These are phyloP conservation scores for Aphelocoma californica DNA, from an alignment of 2,797 vertebrate species.

Conservation along the genomic window DNA sequence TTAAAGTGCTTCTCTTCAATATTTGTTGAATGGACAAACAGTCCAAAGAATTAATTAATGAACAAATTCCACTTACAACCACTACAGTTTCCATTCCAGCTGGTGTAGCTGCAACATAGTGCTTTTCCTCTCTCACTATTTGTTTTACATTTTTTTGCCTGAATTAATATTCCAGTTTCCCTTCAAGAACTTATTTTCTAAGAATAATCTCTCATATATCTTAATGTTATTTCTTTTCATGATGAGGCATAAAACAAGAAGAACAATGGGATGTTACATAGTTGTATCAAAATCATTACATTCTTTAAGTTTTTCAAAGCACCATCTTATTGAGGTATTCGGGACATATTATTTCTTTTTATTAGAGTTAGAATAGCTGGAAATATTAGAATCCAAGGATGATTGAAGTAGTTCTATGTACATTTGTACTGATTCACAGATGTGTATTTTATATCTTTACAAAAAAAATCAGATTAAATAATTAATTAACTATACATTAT, in stretches of 20 bases:
- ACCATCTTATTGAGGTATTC: background rate
- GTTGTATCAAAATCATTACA: background rate
- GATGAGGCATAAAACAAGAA: background rate
- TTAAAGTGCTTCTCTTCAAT: background rate
- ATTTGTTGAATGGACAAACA: background rate
- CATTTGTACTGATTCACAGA: background rate
- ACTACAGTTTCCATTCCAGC: background rate
- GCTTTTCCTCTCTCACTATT: background rate
- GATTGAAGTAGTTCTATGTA: background rate
- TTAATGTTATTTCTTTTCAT: background rate
- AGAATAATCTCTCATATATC: background rate
- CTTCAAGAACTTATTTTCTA: background rate
- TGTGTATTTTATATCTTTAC: background rate
- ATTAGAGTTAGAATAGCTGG: background rate
- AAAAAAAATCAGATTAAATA: background rate
- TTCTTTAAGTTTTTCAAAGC: background rate
- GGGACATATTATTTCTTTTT: background rate
- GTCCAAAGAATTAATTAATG: background rate
- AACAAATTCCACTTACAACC: background rate
- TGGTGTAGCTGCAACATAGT: background rate
- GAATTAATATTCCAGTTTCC: background rate
- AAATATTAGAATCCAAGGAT: background rate
- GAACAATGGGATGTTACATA: background rate
- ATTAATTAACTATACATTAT: background rate
- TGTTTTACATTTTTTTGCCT: background rate